A percentile compares a stretch with the other conserved stretches of the same genome.
These are phyloP conservation scores for Thamnophis elegans DNA, from an alignment of 2,797 vertebrate genomes.

Conservation along the genomic window DNA sequence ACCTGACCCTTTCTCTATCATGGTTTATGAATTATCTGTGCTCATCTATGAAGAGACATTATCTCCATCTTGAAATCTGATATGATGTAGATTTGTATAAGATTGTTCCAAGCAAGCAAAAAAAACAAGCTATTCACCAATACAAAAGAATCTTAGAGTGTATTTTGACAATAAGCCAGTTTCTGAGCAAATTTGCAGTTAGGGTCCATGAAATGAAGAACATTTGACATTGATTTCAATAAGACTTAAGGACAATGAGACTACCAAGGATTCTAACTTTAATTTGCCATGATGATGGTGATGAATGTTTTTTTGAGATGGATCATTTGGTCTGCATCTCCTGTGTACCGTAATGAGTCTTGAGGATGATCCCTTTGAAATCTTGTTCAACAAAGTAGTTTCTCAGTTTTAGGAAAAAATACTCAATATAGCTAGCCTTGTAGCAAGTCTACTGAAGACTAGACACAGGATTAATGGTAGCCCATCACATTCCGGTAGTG, in stretches of 20 bases:
- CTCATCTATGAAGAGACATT: not conserved
- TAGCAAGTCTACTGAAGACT: not conserved
- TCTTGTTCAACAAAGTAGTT: not conserved
- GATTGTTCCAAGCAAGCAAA: not conserved
- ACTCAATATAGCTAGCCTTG: not conserved
- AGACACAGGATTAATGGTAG: not conserved
- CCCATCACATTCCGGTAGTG: not conserved
- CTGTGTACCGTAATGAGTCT: not conserved
- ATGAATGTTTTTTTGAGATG: not conserved
- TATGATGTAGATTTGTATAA: not conserved
- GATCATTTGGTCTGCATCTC: not conserved
- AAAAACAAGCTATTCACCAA: not conserved
- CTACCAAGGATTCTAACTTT: not conserved
- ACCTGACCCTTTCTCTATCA: not conserved
- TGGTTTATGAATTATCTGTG: not conserved
- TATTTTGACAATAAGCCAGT: not conserved
- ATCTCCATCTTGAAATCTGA: not conserved
- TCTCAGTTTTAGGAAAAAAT: not conserved
- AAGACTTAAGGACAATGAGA: not conserved
- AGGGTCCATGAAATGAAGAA: not conserved
- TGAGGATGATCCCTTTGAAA: not conserved
- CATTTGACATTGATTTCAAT: not conserved
- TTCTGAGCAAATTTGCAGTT: not conserved
- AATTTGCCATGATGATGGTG: not conserved
- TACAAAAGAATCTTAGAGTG: not conserved